phyloP scores from a whole-genome alignment of 1,140 invertebrate genomes.

The Euschistus heros region DNA sequence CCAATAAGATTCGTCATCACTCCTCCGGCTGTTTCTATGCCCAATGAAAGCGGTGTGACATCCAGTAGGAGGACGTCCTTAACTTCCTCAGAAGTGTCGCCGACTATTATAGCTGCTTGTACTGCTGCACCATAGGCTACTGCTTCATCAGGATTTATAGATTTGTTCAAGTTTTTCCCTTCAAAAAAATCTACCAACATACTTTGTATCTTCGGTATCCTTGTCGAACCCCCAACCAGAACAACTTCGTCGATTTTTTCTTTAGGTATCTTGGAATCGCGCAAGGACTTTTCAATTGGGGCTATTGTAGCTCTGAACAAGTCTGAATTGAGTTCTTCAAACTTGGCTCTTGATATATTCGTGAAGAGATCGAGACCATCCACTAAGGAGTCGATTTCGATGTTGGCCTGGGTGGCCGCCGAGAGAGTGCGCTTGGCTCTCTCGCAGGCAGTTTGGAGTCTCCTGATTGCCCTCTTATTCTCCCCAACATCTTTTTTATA shows the following conservation, averaged over 20 bases:
- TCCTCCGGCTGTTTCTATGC: constrained; percentile 94
- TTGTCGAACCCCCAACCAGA: constrained; percentile 93
- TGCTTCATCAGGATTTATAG: constrained; percentile 93
- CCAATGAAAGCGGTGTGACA: constrained; percentile 86
- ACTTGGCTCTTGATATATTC: constrained; percentile 84
- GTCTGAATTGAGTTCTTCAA: constrained; percentile 90
- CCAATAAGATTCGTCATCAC: constrained; percentile 94
- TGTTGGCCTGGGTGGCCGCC: constrained; percentile 83
- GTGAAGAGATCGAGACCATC: constrained; percentile 97
- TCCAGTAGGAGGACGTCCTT: constrained; percentile 86
- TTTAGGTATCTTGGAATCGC: constrained; percentile 92
- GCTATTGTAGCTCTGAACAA: constrained; percentile 85
- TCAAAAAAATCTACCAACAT: constrained; percentile 92
- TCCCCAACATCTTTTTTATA: constrained; percentile 86
- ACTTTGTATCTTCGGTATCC: constrained; percentile 96
- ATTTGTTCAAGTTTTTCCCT: constrained; percentile 94
- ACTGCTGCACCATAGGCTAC: constrained; percentile 84
- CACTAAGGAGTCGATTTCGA: constrained; percentile 90
- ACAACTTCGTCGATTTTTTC: constrained; percentile 88
- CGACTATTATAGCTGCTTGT: constrained; percentile 85
- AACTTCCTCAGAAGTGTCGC: constrained; percentile 86
- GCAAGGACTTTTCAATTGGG: constrained; percentile 87
- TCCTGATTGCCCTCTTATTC: constrained; percentile 84
- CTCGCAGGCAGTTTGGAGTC: constrained; percentile 88
- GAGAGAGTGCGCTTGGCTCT: constrained; percentile 91